Conservation (phyloP, 30 jellyfish, hydroid and myxozoan genomes). For the Sanderia malayensis region DNA sequence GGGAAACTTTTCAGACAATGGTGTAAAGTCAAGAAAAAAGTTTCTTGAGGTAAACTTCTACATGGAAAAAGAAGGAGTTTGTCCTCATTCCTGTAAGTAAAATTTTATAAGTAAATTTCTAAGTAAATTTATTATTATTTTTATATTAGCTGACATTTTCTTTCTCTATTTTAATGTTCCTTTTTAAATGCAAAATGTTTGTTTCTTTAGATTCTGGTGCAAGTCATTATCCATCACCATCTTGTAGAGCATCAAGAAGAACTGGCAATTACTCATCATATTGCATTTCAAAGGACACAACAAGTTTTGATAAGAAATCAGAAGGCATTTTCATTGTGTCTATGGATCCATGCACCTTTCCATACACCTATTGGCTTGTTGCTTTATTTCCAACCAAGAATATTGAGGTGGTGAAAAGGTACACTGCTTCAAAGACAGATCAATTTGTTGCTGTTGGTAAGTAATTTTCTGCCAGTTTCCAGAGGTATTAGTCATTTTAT, state of each 20-base stretch:
- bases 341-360: slow-evolving; percentile 56
- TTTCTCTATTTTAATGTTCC: no score
- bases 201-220: slow-evolving; percentile 47
- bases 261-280: slow-evolving; percentile 60
- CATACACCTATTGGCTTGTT: slow-evolving; percentile 46
- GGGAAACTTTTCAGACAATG: slow-evolving; percentile 46
- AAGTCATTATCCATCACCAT: slow-evolving; percentile 37
- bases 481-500: no score
- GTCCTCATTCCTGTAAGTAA: slow-evolving; percentile 22
- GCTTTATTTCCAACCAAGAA: slow-evolving; percentile 14
- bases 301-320: slow-evolving; percentile 24
- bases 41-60: slow-evolving; percentile 9
- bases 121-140: background rate
- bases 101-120: background rate
- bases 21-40: slow-evolving; percentile 7
- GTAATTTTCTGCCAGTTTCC: background rate
- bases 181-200: no score
- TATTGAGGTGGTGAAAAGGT: slow-evolving; percentile 21
- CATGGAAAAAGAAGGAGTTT: slow-evolving; percentile 30
- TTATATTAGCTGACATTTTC: no score
- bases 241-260: slow-evolving; percentile 42
- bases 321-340: slow-evolving; percentile 48
- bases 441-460: slow-evolving; percentile 57
- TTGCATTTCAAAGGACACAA: slow-evolving; percentile 38
- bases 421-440: slow-evolving; percentile 61